Percentiles rank a stretch among this genome's conserved stretches.
Evolutionary conservation across 2,113 vertebrate species (phyloP).

Genomic region (Pyxicephalus adspersus): DNA sequence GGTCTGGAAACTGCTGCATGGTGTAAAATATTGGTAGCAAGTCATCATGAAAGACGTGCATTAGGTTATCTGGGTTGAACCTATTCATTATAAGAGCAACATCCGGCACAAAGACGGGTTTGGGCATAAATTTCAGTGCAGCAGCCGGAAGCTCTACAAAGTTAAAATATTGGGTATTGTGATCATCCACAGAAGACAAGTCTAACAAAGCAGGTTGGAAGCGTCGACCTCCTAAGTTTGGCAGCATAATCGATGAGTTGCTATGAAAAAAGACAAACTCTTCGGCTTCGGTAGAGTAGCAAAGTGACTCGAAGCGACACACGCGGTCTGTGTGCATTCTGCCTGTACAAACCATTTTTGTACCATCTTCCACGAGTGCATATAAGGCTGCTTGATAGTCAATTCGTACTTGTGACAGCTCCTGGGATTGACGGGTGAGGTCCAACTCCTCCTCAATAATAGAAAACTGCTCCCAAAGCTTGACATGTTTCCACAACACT

Average conservation of each 20-base stretch:
- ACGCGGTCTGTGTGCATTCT: conserved; percentile 96
- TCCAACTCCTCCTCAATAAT: conserved; percentile 88
- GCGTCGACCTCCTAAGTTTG: conserved; percentile 90
- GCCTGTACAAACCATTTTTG: conserved; percentile 93
- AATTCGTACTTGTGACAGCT: conserved; percentile 75
- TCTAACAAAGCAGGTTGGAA: conserved; percentile 96
- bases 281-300: conserved; percentile 90
- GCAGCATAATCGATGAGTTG: conserved; percentile 90
- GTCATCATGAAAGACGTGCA: conserved; percentile 97
- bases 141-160: conserved; percentile 92
- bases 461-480: conserved; percentile 82
- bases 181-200: conserved; percentile 95
- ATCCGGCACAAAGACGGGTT: conserved; percentile 93
- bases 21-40: conserved; percentile 94
- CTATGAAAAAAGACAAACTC: conserved; percentile 97
- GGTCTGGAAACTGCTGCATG: conserved; percentile 89
- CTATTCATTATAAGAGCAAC: conserved; percentile 91
- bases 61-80: conserved; percentile 97
- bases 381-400: conserved; percentile 91
- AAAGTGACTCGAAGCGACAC: conserved; percentile 94
- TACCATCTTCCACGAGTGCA: conserved; percentile 86
- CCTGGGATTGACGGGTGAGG: conserved; percentile 76
- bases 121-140: conserved; percentile 90
- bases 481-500: conserved; percentile 91
- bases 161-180: conserved; percentile 98